phyloP scores from a whole-genome alignment of 2,113 vertebrate species.

The Colistium nudipinnis region DNA sequence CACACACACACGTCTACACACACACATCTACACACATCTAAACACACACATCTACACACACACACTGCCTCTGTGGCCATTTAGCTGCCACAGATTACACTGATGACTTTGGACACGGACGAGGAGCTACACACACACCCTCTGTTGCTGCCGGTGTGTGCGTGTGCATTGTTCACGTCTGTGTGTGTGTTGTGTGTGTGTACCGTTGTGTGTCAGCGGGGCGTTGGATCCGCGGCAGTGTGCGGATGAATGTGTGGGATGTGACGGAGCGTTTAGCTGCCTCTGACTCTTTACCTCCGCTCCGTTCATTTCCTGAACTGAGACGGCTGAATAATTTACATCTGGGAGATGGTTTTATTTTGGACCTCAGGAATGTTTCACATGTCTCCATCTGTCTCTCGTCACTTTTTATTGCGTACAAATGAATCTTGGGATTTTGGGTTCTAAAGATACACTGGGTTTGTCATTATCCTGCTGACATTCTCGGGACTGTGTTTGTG shows the following conservation, averaged over 20 bases:
- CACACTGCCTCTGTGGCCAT: conserved; percentile 1
- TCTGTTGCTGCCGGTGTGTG: background rate
- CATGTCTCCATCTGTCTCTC: conserved; percentile 2
- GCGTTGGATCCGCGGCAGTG: conserved; percentile 33
- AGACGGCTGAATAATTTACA: conserved; percentile 61
- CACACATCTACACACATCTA: background rate
- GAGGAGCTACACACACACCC: background rate
- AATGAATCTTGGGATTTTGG: no score
- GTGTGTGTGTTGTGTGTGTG: conserved; percentile 4
- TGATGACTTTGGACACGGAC: conserved; percentile 33
- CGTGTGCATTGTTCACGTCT: background rate
- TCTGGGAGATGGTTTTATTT: conserved; percentile 33
- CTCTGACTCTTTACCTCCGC: conserved; percentile 41
- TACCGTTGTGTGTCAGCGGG: conserved; percentile 13
- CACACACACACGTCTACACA: conserved; percentile 1
- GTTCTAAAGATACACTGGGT: no score
- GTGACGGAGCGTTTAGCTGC: conserved; percentile 41
- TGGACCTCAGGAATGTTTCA: conserved; percentile 31
- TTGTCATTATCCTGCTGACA: no score
- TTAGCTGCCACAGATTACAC: conserved; percentile 27
- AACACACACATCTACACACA: background rate
- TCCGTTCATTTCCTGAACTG: conserved; percentile 24
- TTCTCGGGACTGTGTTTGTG: no score
- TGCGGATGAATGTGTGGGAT: conserved; percentile 18
- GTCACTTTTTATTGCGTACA: no score